Base-by-base conservation (phyloP, 2,888 invertebrate species). In the Alentia gelatinosa region DNA sequence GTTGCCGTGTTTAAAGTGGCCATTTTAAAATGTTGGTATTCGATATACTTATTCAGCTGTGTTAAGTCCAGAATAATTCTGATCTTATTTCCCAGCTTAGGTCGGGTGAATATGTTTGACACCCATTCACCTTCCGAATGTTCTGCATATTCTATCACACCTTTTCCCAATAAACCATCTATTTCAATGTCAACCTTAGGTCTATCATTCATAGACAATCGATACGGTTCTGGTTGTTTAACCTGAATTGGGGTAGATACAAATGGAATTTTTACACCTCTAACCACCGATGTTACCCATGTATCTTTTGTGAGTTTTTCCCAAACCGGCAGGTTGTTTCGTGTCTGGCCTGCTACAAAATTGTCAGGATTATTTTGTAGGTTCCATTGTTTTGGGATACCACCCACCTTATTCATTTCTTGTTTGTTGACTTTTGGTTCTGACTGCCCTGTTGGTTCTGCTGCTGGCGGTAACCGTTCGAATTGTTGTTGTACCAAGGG, bases 11-110 rank as follows among this genome's bases (percentile, higher is more conserved):
- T 23, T 4, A 83, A 35, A 3, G 5, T 9, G 26, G 1, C 4
- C 83, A 83, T 83, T 19, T 83, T 83, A 40, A 83, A 83, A 83
- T 83, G 83, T 83, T 40, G 26, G 30, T 83, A 83, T 9, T 37
- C 40, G 0, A 83, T 39, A 26, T 5, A 39, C 37, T 83, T 83
- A 26, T 83, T 83, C 39, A 83, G n/a, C 40, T n/a, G 5, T n/a
- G n/a, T n/a, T n/a, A n/a, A n/a, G n/a, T n/a, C n/a, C n/a, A n/a
- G n/a, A n/a, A n/a, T n/a, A n/a, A 37, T 12, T 35, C 83, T 26
- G 3, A 79, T 35, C 79, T 39, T 35, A 7, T 35, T 35, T 33
- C 33, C 39, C n/a, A 5, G 5, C 33, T 79, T 79, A 5, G 26
- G 33, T 9, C 79, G 30, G 7, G n/a, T 12, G n/a, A 79, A 79